Evolutionary conservation across 2,797 vertebrate genomes (phyloP), one percentile per base, ranked within the genome.

Genomic region (Menidia menidia): DNA sequence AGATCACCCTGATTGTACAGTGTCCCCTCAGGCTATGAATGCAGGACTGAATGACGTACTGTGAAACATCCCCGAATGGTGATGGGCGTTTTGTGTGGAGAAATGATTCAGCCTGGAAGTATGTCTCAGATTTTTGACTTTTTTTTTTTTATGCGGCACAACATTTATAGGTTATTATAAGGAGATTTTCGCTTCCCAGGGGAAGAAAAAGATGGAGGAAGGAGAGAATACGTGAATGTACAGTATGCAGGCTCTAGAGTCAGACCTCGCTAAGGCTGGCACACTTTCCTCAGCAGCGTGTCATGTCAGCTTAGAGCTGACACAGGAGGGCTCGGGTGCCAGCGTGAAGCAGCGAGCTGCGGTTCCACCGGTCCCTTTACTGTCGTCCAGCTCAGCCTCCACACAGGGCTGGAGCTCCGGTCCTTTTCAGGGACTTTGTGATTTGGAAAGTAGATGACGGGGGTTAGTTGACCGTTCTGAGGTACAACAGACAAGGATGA

Each of bases 221-320:
- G 41, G 33, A 33, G 45, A 35, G 44, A n/a, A 66, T 52, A 31
- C 31, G 30, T 13, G 14, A 2, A 52, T 32, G 51, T 31, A 31
- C 30, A 31, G 25, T 85, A 71, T 59, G 50, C 62, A 39, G 65
- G 74, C 55, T 62, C 60, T 14, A 64, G 41, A 77, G 86, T 60
- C 9, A 4, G 53, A 75, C 82, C 84, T 73, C 77, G 87, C 81
- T 59, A 70, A 84, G 82, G 84, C 83, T 84, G 87, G 80, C 75
- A 77, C 60, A n/a, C 78, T 89, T 82, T 77, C 84, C 90, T 89
- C 82, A 86, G 81, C 88, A 80, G 81, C 59, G 78, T 88, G 91
- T 93, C 89, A 83, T 88, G 83, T 92, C 81, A 69, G 83, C 85
- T 92, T 87, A 87, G 75, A 62, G 67, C 81, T 87, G 81, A 88